Conservation (phyloP, 2,113 vertebrate species). For the Microcebus jonahi region DNA sequence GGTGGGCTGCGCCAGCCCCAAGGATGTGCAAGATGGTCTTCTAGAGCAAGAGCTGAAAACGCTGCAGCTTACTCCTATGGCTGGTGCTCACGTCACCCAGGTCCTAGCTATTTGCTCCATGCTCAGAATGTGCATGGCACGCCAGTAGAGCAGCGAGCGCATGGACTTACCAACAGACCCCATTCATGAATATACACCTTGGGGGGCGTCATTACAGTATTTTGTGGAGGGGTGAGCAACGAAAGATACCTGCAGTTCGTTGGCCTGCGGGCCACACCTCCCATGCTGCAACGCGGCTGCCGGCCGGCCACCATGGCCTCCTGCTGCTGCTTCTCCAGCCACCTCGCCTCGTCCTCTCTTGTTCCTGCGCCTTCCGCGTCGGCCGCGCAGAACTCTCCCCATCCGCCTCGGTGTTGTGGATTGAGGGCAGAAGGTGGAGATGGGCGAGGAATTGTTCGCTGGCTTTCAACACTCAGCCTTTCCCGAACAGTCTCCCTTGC, state of each 20-base stretch:
- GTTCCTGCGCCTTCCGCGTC: too few relatives aligned
- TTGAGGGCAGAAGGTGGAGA: rapidly evolving
- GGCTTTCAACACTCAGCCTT: neutral
- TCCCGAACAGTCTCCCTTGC: neutral
- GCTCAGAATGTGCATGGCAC: neutral
- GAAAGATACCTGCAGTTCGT: neutral
- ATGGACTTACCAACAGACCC: too few relatives aligned
- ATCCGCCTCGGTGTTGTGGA: rapidly evolving
- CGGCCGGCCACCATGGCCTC: rapidly evolving
- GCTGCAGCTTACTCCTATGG: neutral
- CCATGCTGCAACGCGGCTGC: neutral
- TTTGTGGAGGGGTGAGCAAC: neutral
- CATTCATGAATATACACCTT: neutral
- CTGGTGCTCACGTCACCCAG: neutral
- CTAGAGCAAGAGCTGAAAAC: neutral
- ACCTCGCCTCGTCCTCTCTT: neutral
- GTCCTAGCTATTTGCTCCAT: neutral
- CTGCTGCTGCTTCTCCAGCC: neutral
- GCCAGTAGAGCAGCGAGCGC: neutral
- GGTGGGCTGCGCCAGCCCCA: too few relatives aligned
- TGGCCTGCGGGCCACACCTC: neutral
- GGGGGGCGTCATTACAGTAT: neutral
- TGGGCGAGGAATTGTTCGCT: neutral
- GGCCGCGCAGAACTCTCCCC: neutral
- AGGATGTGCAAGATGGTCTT: neutral